Percentiles rank a stretch among this genome's conserved stretches.
Conservation (phyloP, 2,888 invertebrate genomes). For the Boloria selene region DNA sequence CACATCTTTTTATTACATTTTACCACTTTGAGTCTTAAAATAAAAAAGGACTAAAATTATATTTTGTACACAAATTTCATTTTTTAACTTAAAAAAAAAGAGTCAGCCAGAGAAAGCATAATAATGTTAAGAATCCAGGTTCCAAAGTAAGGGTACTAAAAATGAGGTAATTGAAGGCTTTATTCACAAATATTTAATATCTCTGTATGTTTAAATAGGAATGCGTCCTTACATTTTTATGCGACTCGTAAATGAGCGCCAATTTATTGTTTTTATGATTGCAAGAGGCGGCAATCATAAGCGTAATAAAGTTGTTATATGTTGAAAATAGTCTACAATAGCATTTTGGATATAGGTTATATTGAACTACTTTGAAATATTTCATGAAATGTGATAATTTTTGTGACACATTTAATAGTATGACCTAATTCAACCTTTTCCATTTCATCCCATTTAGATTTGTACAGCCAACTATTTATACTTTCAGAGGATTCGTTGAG, state of each 20-base stretch:
- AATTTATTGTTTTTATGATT: constrained; percentile 37
- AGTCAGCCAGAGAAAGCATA: constrained; percentile 9
- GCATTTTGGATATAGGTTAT: constrained; percentile 5
- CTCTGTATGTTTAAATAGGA: neutral
- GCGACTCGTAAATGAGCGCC: constrained; percentile 30
- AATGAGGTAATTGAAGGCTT: neutral
- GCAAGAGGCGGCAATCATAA: constrained; percentile 29
- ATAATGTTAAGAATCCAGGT: constrained; percentile 25
- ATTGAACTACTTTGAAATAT: constrained; percentile 11
- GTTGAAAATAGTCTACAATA: constrained; percentile 7
- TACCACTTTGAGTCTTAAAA: too few species aligned
- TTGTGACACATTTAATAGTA: constrained; percentile 7
- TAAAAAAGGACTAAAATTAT: too few species aligned
- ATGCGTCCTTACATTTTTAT: constrained; percentile 21
- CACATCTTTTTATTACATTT: too few species aligned
- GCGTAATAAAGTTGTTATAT: constrained; percentile 28
- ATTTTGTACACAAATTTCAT: neutral
- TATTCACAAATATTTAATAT: constrained; percentile 10
- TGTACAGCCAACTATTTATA: constrained; percentile 5
- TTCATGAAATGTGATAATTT: constrained; percentile 14
- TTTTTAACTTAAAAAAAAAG: neutral
- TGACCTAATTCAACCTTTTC: constrained; percentile 7
- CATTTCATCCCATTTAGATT: constrained; percentile 1
- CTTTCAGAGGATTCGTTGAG: neutral
- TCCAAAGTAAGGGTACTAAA: neutral